These are phyloP conservation scores for Piaya cayana DNA, from an alignment of 2,113 vertebrate genomes.

Conservation along the genomic window DNA sequence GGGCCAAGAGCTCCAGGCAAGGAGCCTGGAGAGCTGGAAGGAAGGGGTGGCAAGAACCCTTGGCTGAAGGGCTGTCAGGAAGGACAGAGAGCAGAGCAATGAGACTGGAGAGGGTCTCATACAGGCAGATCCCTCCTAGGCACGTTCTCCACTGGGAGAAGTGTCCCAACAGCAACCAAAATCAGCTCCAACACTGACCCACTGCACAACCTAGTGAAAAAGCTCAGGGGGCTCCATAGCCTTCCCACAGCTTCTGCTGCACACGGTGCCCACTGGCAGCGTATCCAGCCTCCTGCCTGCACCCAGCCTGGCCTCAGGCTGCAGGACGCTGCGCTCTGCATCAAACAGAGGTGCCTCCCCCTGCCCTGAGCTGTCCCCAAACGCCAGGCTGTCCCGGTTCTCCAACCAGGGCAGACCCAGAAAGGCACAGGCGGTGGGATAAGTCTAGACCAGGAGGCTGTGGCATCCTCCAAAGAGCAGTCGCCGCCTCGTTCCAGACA, in stretches of 20 bases:
- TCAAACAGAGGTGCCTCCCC: background rate
- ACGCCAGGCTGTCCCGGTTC: background rate
- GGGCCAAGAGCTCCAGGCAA: background rate
- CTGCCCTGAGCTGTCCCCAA: rapidly evolving
- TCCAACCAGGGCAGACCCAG: background rate
- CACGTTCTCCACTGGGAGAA: background rate
- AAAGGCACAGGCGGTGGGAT: background rate
- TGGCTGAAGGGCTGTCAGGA: background rate
- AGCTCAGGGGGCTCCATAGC: rapidly evolving
- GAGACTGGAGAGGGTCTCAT: rapidly evolving
- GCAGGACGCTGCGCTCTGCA: background rate
- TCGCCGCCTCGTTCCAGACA: background rate
- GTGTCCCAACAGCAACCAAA: background rate
- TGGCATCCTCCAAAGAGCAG: background rate
- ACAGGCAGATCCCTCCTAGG: background rate
- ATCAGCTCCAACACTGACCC: background rate
- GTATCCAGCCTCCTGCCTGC: background rate
- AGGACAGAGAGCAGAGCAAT: background rate
- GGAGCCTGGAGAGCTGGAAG: background rate
- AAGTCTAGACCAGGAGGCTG: background rate
- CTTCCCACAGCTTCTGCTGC: background rate
- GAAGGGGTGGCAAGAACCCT: background rate
- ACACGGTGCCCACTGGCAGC: rapidly evolving
- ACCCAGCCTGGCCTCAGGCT: background rate
- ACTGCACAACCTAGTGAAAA: background rate